Evolutionary conservation across 35 echinoderm and acorn worm species (phyloP).

Genomic region (Diadema setosum): DNA sequence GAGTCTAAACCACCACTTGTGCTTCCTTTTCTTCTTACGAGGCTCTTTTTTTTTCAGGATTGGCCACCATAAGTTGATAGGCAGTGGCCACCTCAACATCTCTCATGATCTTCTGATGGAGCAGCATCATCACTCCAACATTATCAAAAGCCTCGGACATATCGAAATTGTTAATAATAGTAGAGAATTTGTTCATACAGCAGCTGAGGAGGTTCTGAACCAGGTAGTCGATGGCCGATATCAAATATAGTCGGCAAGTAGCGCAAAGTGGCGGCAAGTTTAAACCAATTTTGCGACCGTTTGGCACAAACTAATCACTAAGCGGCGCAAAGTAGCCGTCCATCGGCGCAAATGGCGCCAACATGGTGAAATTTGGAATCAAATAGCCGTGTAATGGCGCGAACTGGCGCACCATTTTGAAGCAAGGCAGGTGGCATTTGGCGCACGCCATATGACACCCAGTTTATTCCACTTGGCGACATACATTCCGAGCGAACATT

Average conservation of each 20-base stretch:
- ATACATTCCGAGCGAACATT: conserved; percentile 22
- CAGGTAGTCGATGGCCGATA: not conserved
- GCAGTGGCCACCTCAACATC: no score
- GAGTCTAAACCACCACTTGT: no score
- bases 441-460: conserved; percentile 18
- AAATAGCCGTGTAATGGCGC: no score
- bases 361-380: no score
- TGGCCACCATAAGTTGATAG: no score
- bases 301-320: no score
- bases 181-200: not conserved
- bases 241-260: not conserved
- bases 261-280: not conserved
- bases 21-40: no score
- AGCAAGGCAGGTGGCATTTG: conserved; percentile 13
- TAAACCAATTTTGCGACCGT: conserved; percentile 14
- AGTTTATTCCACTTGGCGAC: conserved; percentile 28
- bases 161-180: no score
- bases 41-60: no score
- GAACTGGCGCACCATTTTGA: conserved; percentile 25
- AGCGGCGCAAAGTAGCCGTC: no score
- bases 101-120: not conserved
- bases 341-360: no score
- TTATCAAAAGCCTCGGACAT: no score
- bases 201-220: not conserved
- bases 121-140: not conserved